These are phyloP conservation scores for Hofmannophila pseudospretella DNA, from an alignment of 2,888 invertebrate genomes.

Conservation along the genomic window DNA sequence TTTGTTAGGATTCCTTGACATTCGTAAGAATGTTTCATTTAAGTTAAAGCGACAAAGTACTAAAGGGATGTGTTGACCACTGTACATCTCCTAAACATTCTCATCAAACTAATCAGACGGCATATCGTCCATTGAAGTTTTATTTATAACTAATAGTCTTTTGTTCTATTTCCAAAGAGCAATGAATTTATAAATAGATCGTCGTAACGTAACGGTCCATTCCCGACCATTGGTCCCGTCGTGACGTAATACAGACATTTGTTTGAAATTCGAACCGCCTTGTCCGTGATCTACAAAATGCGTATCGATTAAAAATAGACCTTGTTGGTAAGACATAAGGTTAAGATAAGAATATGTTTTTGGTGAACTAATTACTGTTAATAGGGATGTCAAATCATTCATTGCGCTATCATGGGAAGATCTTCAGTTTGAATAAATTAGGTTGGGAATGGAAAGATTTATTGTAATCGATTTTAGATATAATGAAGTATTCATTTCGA, in stretches of 20 bases:
- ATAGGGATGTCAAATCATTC: constrained; percentile 23
- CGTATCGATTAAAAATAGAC: constrained; percentile 12
- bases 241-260: constrained; percentile 12
- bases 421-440: constrained; percentile 21
- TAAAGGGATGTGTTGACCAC: too few species aligned
- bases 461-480: constrained; percentile 11
- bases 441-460: neutral
- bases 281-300: constrained; percentile 20
- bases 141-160: neutral
- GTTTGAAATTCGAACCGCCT: constrained; percentile 28
- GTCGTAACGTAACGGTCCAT: neutral
- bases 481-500: too few species aligned
- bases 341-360: constrained; percentile 1
- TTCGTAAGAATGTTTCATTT: too few species aligned
- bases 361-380: constrained; percentile 18
- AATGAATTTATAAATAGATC: constrained; percentile 3
- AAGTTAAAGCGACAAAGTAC: too few species aligned
- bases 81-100: too few species aligned
- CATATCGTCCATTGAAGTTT: neutral
- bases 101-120: too few species aligned
- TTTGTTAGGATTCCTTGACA: too few species aligned
- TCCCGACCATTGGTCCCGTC: neutral
- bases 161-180: neutral
- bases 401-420: constrained; percentile 25
- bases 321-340: constrained; percentile 5